Evolutionary conservation across 1,140 invertebrate species (phyloP).

Genomic region (Popillia japonica): DNA sequence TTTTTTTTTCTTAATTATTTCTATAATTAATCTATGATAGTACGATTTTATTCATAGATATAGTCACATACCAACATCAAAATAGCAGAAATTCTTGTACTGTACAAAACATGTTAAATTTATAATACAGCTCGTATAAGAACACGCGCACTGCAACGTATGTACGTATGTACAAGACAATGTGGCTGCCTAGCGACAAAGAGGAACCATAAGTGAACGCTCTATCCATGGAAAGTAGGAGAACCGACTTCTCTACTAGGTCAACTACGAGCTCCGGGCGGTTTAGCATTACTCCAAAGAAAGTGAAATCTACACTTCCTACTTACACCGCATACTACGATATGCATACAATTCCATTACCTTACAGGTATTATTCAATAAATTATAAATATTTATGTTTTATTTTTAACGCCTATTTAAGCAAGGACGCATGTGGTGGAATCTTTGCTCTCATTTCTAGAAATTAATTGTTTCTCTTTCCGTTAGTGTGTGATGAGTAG

Average conservation of each 20-base stretch:
- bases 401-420: neutral
- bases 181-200: neutral
- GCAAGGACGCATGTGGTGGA: neutral
- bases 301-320: conserved; percentile 39
- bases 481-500: neutral
- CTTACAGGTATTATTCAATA: conserved; percentile 22
- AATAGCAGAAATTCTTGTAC: neutral
- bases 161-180: neutral
- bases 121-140: neutral
- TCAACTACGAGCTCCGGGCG: conserved; percentile 29
- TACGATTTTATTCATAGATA: neutral
- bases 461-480: neutral
- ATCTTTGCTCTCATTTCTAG: neutral
- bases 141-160: neutral
- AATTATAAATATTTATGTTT: conserved; percentile 9
- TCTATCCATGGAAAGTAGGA: conserved; percentile 36
- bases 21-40: too few relatives aligned
- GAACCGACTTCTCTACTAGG: conserved; percentile 33
- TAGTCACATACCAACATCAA: neutral
- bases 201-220: conserved; percentile 4
- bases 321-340: conserved; percentile 31
- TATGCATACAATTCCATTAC: conserved; percentile 17
- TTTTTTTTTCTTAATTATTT: too few relatives aligned
- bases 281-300: conserved; percentile 36
- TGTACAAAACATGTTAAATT: too few relatives aligned